Evolutionary conservation across 2,888 invertebrate species (phyloP), one percentile per base, ranked within the genome.

Genomic region (Diaperis boleti): DNA sequence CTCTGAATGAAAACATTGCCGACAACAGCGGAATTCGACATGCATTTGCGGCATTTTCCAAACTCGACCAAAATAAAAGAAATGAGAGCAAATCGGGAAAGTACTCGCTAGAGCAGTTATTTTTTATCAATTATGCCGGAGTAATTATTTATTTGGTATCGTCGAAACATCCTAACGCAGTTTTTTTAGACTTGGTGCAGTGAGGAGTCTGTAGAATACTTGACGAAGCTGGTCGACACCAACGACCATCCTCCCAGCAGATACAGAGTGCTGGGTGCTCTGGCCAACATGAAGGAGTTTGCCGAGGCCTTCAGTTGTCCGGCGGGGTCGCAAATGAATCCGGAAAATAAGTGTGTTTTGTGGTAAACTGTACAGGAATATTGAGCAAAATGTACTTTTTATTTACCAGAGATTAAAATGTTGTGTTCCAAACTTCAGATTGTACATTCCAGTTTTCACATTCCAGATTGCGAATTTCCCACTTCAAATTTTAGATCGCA

Each of bases 1-100:
- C 41, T 17, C 18, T 42, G 5, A 94, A 94, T 7, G 95, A 95
- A 78, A 95, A 96, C 78, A 95, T 96, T 59, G 95, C 95, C 0
- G 96, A 96, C 78, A 96, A 95, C 77, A 95, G 94, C 0, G 96
- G 95, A 1, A 63, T 79, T 0, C 67, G 79, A 39, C 75, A 76
- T 49, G 76, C 82, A 0, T 81, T 74, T 55, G 69, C 68, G 31
- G 79, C 82, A 0, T 75, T 78, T 55, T 65, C 72, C 52, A 74
- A 72, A 39, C 22, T 74, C 1, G 37, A 63, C 5, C 1, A 10
- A 0, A 2, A 35, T 3, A 0, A 6, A 4, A 0, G 10, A 8
- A 5, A 22, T 13, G 11, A 18, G 1, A 2, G 4, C 3, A 6
- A 13, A 6, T 14, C 29, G 4, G 14, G n/a, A 3, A 8, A 67